Evolutionary conservation across 2,888 invertebrate genomes (phyloP), one percentile per base, ranked within the genome.

Genomic region (Thymelicus acteon): DNA sequence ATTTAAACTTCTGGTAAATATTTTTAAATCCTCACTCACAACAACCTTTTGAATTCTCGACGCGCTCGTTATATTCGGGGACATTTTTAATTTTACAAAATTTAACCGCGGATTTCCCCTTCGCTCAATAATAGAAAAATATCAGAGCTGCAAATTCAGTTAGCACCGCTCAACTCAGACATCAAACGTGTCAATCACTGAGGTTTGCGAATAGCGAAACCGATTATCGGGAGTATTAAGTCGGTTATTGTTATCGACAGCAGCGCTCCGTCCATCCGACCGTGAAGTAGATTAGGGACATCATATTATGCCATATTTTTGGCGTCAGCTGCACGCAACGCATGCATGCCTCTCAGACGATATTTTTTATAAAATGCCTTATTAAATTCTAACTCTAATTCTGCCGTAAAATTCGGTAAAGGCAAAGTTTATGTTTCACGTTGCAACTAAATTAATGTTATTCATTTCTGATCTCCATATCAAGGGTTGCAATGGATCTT

Each of bases 161-260:
- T 86, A 81, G 82, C 84, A 83, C 78, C 83, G 83, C 83, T 86
- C 84, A 81, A 80, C 84, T 85, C 85, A 86, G 85, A 87, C 87
- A 90, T 89, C 87, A 81, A 87, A 92, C 88, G 90, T 92, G 93
- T 93, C 93, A 93, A 93, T 93, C 93, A 93, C 88, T 80, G 86
- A 91, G 89, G 89, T 91, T 91, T 90, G 87, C 88, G 87, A 92
- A 93, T 91, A 91, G 91, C 87, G 88, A 91, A 93, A 91, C 90
- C 93, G 92, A 93, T 93, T 93, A 93, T 92, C 91, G 90, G 86
- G 87, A 84, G 85, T 91, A 93, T 93, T 93, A 92, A 92, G 92
- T 91, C 90, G 84, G 89, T 92, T 92, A 93, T 93, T 93, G 91
- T 93, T 91, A 92, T 90, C 91, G 92, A 89, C 91, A 89, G 88